Evolutionary conservation across 2,888 invertebrate species (phyloP).

Genomic region (Hyposoter dolosus): DNA sequence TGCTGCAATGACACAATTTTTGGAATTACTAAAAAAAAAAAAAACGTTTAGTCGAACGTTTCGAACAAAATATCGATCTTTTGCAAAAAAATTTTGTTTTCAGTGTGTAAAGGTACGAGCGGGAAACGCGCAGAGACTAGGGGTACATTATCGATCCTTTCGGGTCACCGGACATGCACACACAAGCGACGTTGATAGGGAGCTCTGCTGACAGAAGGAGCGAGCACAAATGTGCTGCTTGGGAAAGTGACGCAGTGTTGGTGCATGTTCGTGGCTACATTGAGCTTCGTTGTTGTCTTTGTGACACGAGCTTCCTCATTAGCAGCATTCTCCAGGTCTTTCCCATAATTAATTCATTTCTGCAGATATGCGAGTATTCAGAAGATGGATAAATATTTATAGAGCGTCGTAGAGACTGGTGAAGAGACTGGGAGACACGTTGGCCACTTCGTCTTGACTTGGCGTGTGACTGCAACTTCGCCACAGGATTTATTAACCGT

Average conservation of each 20-base stretch:
- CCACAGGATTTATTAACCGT: slow-evolving; percentile 44
- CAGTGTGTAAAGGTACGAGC: slow-evolving; percentile 10
- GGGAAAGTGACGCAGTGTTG: not conserved
- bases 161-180: slow-evolving; percentile 50
- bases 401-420: slow-evolving; percentile 1
- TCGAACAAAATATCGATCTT: too few species aligned
- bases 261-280: not conserved
- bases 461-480: slow-evolving; percentile 64
- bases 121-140: slow-evolving; percentile 56
- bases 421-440: not conserved
- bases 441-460: slow-evolving; percentile 62
- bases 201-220: not conserved
- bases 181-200: slow-evolving; percentile 38
- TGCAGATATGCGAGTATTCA: not conserved
- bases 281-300: slow-evolving; percentile 35
- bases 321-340: slow-evolving; percentile 2
- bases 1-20: too few species aligned
- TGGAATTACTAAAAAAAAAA: too few species aligned
- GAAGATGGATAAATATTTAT: slow-evolving; percentile 22
- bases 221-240: not conserved
- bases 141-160: slow-evolving; percentile 65
- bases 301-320: slow-evolving; percentile 29
- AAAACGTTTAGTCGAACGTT: too few species aligned
- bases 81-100: too few species aligned
- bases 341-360: slow-evolving; percentile 23